Conservation (phyloP, 1,140 invertebrate genomes). For the Lepidurus arcticus region DNA sequence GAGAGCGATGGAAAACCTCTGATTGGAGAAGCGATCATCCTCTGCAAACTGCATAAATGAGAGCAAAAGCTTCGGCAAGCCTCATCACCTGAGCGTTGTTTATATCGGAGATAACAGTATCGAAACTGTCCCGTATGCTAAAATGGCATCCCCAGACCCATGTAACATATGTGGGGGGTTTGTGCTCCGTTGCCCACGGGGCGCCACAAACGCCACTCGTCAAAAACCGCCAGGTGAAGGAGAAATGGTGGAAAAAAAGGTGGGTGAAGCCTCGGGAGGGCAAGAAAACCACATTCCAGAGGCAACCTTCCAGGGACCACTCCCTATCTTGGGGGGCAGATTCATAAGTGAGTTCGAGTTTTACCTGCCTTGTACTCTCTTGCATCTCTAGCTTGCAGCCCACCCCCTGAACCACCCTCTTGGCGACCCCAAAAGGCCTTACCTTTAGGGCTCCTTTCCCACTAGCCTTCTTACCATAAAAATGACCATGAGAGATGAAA, state of each 20-base stretch:
- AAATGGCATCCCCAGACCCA: background rate
- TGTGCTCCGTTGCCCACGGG: background rate
- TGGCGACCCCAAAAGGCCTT: conserved; percentile 18
- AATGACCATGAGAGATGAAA: background rate
- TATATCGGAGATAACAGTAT: background rate
- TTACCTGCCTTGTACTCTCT: background rate
- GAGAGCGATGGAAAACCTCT: no score
- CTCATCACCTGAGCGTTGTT: background rate
- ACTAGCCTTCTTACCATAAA: background rate
- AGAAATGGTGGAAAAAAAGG: background rate
- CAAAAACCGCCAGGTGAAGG: conserved; percentile 13
- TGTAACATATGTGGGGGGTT: conserved; percentile 18
- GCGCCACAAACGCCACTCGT: conserved; percentile 7
- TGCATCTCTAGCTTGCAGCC: background rate
- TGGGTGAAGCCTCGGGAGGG: conserved; percentile 15
- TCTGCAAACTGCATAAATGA: no score
- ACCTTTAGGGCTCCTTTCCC: conserved; percentile 8
- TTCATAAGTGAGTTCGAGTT: background rate
- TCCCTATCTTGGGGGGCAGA: conserved; percentile 10
- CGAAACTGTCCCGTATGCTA: conserved; percentile 10
- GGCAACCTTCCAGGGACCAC: conserved; percentile 7
- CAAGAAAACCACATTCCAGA: conserved; percentile 10
- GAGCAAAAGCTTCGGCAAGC: no score
- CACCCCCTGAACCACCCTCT: background rate
- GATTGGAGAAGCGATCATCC: no score